phyloP scores from a whole-genome alignment of 2,888 invertebrate genomes.

The Euplexia lucipara region DNA sequence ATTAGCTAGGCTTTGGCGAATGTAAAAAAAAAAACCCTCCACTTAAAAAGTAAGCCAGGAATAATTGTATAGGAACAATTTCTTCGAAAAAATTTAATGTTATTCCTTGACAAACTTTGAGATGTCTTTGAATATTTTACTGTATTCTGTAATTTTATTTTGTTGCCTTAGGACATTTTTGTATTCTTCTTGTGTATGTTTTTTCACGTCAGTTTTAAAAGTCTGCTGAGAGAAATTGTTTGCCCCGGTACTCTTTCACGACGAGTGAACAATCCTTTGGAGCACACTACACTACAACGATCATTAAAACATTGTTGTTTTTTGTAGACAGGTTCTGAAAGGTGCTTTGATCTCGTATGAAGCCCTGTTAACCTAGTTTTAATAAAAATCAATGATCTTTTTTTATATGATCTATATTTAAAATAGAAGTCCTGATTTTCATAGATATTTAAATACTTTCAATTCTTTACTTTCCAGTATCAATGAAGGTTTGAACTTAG shows the following conservation, averaged over 20 bases:
- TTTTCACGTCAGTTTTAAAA: conserved; percentile 27
- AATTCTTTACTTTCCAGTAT: not conserved
- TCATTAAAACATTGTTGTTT: conserved; percentile 57
- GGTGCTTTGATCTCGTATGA: conserved; percentile 46
- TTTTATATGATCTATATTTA: not conserved
- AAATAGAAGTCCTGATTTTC: not conserved
- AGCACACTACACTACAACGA: conserved; percentile 42
- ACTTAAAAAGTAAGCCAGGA: conserved; percentile 39
- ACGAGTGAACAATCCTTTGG: conserved; percentile 46
- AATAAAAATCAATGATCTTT: not conserved
- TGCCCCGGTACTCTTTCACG: conserved; percentile 23
- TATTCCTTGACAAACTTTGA: conserved; percentile 37
- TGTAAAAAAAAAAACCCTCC: conserved; percentile 20
- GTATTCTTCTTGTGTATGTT: conserved; percentile 10
- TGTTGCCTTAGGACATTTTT: not conserved
- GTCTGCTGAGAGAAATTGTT: conserved; percentile 25
- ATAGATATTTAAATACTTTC: not conserved
- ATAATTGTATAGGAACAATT: conserved; percentile 32
- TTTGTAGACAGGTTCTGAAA: conserved; percentile 28
- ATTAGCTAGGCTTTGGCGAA: conserved; percentile 26
- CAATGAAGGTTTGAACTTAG: not conserved
- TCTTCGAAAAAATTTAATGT: conserved; percentile 21
- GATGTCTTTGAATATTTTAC: conserved; percentile 44
- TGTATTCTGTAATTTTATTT: conserved; percentile 19
- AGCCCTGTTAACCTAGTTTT: conserved; percentile 11